Evolutionary conservation across 2,888 invertebrate species (phyloP).

Genomic region (Cantharis lateralis): DNA sequence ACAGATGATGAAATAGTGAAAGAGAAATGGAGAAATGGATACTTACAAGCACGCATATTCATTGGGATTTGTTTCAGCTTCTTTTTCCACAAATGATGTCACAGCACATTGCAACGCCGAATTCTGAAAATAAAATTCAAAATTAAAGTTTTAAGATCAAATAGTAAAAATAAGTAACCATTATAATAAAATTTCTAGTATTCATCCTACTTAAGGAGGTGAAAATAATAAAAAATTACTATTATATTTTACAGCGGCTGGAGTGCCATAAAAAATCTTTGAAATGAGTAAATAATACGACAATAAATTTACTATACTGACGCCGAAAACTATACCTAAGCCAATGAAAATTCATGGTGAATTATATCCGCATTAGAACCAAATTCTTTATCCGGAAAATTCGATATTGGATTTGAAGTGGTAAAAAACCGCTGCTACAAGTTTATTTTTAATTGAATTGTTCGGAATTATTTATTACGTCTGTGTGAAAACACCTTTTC

Average conservation of each 20-base stretch:
- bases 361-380: slow-evolving; percentile 2
- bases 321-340: background rate
- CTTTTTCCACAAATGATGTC: slow-evolving; percentile 67
- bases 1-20: background rate
- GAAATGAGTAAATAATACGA: background rate
- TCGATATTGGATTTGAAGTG: slow-evolving; percentile 11
- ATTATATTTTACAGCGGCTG: background rate
- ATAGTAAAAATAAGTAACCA: background rate
- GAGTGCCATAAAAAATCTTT: background rate
- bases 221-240: background rate
- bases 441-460: background rate
- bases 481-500: background rate
- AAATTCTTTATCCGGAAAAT: slow-evolving; percentile 2
- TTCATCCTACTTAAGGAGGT: too few species aligned
- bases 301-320: background rate
- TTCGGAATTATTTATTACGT: background rate
- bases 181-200: background rate
- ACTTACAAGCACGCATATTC: slow-evolving; percentile 67
- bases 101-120: slow-evolving; percentile 66
- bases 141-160: background rate
- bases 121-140: slow-evolving; percentile 47
- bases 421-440: slow-evolving; percentile 4
- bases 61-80: slow-evolving; percentile 58
- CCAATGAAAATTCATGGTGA: slow-evolving; percentile 11
- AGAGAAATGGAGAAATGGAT: slow-evolving; percentile 27